Base-by-base conservation (phyloP, 1,140 invertebrate species). In the Trachymyrmex septentrionalis region DNA sequence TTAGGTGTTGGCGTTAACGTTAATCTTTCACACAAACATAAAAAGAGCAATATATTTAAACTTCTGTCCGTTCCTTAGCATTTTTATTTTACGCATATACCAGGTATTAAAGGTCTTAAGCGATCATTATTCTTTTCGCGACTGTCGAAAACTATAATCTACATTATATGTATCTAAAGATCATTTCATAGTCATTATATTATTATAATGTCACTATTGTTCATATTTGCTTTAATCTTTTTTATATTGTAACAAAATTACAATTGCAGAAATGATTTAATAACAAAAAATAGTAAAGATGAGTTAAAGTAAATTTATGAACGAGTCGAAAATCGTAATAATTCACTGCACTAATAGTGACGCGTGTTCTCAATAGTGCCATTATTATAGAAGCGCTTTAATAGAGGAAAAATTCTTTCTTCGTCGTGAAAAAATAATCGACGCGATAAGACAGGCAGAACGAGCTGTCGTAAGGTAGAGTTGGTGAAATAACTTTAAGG, bases 401-500 rank as follows among this genome's bases (percentile, higher is more conserved):
- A 10, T n/a, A 44, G 7, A 21, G 1, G 2, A 7, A 27, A 55
- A 57, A 57, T 14, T n/a, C 10, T n/a, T 57, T 2, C 69, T 12
- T 57, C 34, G 16, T 19, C 34, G 38, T n/a, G 61, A 66, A 50
- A 73, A 44, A 27, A 63, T 48, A 30, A 21, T 38, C 44, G 27
- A 19, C 19, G 78, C 24, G 53, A 73, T 73, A 73, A 82, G 24
- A 24, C 16, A 82, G 53, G 19, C 16, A 6, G 3, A 82, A 48
- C 19, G 24, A 73, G 48, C 64, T 30, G 38, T 73, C 67, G 12
- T 19, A 24, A 10, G n/a, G 44, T 71, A 48, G 6, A 72, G n/a
- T 1, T 24, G 38, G n/a, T 72, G 14, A 73, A 38, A 82, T 27
- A 38, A 82, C 24, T 82, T 48, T 30, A 59, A 82, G 14, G 55